These are phyloP conservation scores for Armadillidium nasatum DNA, from an alignment of 1,140 invertebrate species.

Conservation along the genomic window DNA sequence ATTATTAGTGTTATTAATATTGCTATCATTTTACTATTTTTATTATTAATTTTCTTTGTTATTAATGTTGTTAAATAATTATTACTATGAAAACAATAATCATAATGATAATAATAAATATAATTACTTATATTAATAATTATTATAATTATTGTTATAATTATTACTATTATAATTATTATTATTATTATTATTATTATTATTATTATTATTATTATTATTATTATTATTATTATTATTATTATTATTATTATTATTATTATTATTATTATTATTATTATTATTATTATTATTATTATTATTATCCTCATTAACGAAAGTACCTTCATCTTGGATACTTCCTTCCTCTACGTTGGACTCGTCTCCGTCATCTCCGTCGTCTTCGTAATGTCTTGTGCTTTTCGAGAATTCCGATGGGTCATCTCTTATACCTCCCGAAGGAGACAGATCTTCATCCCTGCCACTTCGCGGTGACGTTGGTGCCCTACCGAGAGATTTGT, in stretches of 20 bases:
- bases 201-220: background rate
- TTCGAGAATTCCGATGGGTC: background rate
- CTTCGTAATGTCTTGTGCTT: background rate
- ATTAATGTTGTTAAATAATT: too few relatives aligned
- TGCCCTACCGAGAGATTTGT: background rate
- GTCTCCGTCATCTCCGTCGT: background rate
- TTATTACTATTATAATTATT: background rate
- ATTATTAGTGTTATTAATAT: too few relatives aligned
- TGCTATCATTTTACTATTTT: too few relatives aligned
- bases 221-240: background rate
- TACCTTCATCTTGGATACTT: background rate
- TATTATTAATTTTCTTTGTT: too few relatives aligned
- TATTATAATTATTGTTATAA: background rate
- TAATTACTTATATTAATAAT: too few relatives aligned
- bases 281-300: constrained; percentile 11
- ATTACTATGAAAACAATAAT: too few relatives aligned
- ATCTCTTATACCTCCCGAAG: background rate
- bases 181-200: background rate
- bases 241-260: constrained; percentile 13
- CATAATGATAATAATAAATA: too few relatives aligned
- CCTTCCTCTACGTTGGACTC: background rate
- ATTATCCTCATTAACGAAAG: background rate
- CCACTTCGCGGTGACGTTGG: background rate
- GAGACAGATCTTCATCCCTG: background rate
- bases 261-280: background rate